Percentiles rank a stretch among this genome's conserved stretches.
These are phyloP conservation scores for Latrodectus hesperus DNA, from an alignment of 2,888 invertebrate species.

Conservation along the genomic window DNA sequence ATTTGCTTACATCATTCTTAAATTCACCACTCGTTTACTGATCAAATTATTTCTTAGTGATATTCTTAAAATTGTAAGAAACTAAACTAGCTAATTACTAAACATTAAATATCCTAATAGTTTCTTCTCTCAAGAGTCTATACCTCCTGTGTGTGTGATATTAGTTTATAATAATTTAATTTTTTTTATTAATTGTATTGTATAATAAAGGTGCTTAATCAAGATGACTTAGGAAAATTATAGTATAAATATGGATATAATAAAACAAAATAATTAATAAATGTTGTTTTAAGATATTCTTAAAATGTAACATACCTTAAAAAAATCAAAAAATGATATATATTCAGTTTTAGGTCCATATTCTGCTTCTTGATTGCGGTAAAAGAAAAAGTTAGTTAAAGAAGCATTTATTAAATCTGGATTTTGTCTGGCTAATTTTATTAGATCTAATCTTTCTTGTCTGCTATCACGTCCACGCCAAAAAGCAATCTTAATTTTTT, in stretches of 20 bases:
- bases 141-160: too few relatives aligned
- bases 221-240: background rate
- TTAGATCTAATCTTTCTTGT: conserved; percentile 86
- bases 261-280: background rate
- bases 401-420: conserved; percentile 91
- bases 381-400: conserved; percentile 97
- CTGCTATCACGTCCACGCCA: conserved; percentile 96
- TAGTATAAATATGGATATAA: background rate
- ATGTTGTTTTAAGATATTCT: background rate
- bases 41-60: too few relatives aligned
- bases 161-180: too few relatives aligned
- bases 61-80: too few relatives aligned
- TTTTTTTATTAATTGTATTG: too few relatives aligned
- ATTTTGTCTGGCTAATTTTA: conserved; percentile 84
- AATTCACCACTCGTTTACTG: too few relatives aligned
- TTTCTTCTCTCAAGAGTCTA: too few relatives aligned
- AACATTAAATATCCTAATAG: too few relatives aligned
- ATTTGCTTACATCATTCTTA: too few relatives aligned
- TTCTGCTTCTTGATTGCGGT: conserved; percentile 85
- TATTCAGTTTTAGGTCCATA: conserved; percentile 91
- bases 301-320: conserved; percentile 82
- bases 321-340: conserved; percentile 93
- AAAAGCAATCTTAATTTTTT: conserved; percentile 85
- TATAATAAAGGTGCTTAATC: background rate
- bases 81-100: too few relatives aligned